Base-by-base conservation (phyloP, 2,113 vertebrate genomes). In the Gorilla gorilla region DNA sequence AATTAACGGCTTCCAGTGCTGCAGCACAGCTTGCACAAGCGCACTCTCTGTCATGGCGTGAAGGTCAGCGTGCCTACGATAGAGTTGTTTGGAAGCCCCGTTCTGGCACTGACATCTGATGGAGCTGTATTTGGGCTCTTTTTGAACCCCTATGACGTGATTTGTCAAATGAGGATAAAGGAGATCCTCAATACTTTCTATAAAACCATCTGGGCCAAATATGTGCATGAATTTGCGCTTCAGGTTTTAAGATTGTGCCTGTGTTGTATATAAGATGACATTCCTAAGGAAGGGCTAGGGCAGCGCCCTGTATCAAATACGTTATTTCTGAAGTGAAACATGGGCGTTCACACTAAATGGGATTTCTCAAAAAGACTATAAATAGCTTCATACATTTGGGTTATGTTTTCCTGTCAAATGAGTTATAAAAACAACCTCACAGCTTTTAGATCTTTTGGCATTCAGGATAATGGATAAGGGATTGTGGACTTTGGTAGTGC, bases 401-500 rank as follows among this genome's bases (percentile, higher is more conserved):
- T 89, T 70, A 89, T 27, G 12, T 75, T 93, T 95, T 94, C 20
- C 40, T 76, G 4, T 95, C 59, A 94, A 73, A 40, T 64, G 38
- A 85, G 48, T 81, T 90, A 72, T 81, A 59, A 85, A 89, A 95
- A 68, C 75, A 88, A 20, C 38, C 12, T 48, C 57, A 92, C 14
- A 8, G 50, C 72, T 89, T 93, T 70, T 32, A 76, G 48, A 75
- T 78, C 72, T 72, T 64, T 93, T 59, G 66, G 75, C 38, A 45
- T 73, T 95, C 23, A 59, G 40, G 59, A 75, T n/a, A 90, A 80
- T 48, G 57, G 94, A 93, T 84, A 92, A 96, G 48, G 30, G n/a
- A 0, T 89, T 97, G 91, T 97, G 66, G 93, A 93, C 68, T 96
- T 95, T 91, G 91, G 81, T 88, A 72, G 50, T 79, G 59, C 73